phyloP scores from a whole-genome alignment of 1,140 invertebrate genomes.

The Lepidurus apus region DNA sequence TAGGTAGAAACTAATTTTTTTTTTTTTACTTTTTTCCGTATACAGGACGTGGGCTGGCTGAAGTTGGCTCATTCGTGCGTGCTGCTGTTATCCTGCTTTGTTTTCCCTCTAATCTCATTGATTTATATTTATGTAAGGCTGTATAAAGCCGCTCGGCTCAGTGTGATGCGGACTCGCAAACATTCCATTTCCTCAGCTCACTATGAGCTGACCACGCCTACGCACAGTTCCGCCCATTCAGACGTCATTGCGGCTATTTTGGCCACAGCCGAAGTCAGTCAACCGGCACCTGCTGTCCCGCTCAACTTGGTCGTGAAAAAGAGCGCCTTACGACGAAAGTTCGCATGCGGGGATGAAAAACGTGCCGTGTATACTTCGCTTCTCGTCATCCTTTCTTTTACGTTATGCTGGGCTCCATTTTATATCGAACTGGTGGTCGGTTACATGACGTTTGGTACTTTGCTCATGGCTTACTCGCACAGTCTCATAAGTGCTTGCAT shows the following conservation, averaged over 20 bases:
- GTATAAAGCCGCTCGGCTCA: conserved; percentile 52
- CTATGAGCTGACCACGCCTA: conserved; percentile 35
- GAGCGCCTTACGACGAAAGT: conserved; percentile 32
- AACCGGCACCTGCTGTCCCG: conserved; percentile 33
- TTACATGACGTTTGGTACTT: conserved; percentile 41
- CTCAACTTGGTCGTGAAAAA: conserved; percentile 39
- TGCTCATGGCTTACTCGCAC: conserved; percentile 35
- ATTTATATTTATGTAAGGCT: conserved; percentile 54
- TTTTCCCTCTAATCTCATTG: conserved; percentile 50
- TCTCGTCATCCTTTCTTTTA: conserved; percentile 51
- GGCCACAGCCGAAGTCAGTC: conserved; percentile 8
- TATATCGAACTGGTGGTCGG: conserved; percentile 43
- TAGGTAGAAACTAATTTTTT: background rate
- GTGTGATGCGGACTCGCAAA: conserved; percentile 51
- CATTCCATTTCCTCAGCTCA: conserved; percentile 48
- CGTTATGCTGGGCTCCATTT: conserved; percentile 53
- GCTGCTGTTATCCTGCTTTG: conserved; percentile 44
- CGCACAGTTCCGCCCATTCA: conserved; percentile 14
- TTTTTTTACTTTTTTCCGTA: background rate
- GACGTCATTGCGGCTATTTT: background rate
- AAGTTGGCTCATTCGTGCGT: conserved; percentile 27
- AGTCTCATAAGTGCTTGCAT: conserved; percentile 50
- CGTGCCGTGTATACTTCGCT: conserved; percentile 53
- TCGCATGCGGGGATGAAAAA: conserved; percentile 47
- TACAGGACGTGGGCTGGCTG: conserved; percentile 6